Conservation (phyloP, 2,888 invertebrate species). For the Itoplectis maculator region DNA sequence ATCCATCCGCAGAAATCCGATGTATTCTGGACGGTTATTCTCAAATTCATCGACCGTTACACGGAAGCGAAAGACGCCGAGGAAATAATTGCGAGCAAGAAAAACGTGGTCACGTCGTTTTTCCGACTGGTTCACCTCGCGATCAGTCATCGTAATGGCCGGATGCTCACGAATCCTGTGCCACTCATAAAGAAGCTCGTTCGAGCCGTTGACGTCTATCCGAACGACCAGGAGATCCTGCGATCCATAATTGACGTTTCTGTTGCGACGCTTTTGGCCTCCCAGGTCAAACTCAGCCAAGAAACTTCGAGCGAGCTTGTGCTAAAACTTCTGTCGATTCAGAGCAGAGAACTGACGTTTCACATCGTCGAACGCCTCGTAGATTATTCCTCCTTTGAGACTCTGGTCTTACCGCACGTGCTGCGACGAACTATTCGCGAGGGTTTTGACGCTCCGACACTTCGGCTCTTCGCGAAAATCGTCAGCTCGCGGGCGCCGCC, state of each 20-base stretch:
- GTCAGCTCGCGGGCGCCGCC: constrained; percentile 89
- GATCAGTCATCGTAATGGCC: constrained; percentile 88
- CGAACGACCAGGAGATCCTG: constrained; percentile 69
- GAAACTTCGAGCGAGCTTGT: constrained; percentile 90
- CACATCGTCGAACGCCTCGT: constrained; percentile 89
- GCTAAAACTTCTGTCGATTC: constrained; percentile 87
- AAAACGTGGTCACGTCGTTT: constrained; percentile 85
- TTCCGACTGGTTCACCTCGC: constrained; percentile 85
- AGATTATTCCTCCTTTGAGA: constrained; percentile 89
- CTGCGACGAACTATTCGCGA: constrained; percentile 86
- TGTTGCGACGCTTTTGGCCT: constrained; percentile 83
- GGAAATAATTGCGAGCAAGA: constrained; percentile 79
- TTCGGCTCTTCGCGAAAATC: constrained; percentile 88
- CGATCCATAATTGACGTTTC: constrained; percentile 74
- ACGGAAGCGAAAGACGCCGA: constrained; percentile 76
- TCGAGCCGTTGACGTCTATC: constrained; percentile 72
- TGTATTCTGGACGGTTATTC: constrained; percentile 88
- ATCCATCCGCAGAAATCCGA: constrained; percentile 88
- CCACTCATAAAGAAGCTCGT: constrained; percentile 87
- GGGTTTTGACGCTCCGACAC: constrained; percentile 86
- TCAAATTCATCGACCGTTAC: constrained; percentile 75
- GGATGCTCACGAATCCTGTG: constrained; percentile 87
- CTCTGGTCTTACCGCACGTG: constrained; percentile 89
- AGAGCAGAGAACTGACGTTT: constrained; percentile 87
- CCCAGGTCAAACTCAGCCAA: constrained; percentile 89